Evolutionary conservation across 2,797 vertebrate species (phyloP), one percentile per base, ranked within the genome.

Genomic region (Coracias cyanogaster): DNA sequence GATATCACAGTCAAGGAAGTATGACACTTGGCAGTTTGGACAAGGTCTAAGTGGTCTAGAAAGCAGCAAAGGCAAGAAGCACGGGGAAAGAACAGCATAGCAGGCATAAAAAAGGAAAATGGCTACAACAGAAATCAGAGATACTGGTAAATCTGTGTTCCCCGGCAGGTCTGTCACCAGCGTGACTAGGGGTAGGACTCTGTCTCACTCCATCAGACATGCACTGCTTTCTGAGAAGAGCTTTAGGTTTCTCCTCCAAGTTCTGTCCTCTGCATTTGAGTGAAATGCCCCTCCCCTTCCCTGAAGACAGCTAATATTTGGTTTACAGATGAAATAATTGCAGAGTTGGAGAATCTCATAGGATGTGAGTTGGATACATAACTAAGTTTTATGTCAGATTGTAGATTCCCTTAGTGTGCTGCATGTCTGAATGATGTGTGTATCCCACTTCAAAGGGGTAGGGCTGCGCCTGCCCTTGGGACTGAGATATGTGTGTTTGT

Each of bases 401-500:
- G 67, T 8, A 6, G 21, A 8, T 8, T 66, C 29, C 43, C 25
- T 18, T n/a, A 14, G 15, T 10, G 24, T n/a, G 46, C 13, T 1
- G 1, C 9, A 0, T 5, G 25, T 39, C 43, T 37, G 12, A 39
- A 15, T 5, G 14, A 9, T 9, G 39, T 33, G 33, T 67, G 54
- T 60, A 46, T 35, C 35, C 35, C 39, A 3, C 26, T 15, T 18
- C 6, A 46, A 49, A 72, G 6, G 8, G 7, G 3, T 20, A 51
- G 26, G 31, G 54, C 64, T 64, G 7, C 29, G 10, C 7, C 46
- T 69, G 48, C 12, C 19, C 70, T 39, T 28, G 18, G 39, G 14
- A 28, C 43, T 12, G 28, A 43, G n/a, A 41, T 70, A 0, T 9
- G 13, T 15, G 31, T 3, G 1, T 33, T 25, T 4, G 0, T 20